Base-by-base conservation (phyloP, 2,888 invertebrate genomes). In the Troilus luridus region DNA sequence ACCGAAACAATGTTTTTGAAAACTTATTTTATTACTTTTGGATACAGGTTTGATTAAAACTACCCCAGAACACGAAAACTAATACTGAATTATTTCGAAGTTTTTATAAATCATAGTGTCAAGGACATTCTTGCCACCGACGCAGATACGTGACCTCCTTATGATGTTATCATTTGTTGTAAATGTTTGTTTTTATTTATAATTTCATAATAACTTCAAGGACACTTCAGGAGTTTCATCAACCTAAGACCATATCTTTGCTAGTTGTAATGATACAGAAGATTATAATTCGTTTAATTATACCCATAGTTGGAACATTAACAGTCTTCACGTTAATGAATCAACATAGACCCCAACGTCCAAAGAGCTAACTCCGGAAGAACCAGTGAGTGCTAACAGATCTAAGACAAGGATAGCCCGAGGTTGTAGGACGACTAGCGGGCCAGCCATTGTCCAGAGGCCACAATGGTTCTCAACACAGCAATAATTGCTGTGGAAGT, bases 361-460 rank as follows among this genome's bases (percentile, higher is more conserved):
- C 27, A 27, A 77, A 24, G 12, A 19, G 17, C 12, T 5, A 14
- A n/a, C n/a, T 6, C 85, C 54, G 3, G 11, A 85, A n/a, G n/a
- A 85, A 11, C 1, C 11, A 56, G 2, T 11, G n/a, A n/a, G n/a
- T 54, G 56, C 85, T n/a, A 85, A 85, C 85, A 85, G 85, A 58
- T 21, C 56, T 56, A 85, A 77, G 72, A 77, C 72, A 77, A 77
- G 72, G 17, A 27, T 5, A 72, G 72, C 72, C 72, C 8, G 27
- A 41, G 72, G 72, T 77, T 77, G 72, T 77, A 41, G 72, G 41
- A 41, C 72, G 72, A 58, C 21, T 85, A 85, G 85, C 85, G 85
- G 85, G 11, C 0, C 85, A 12, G 17, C 7, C 85, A 11, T 85
- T 85, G 85, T 85, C 56, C 81, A 56, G 21, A 5, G 21, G 10